Percentiles rank a stretch among this genome's conserved stretches.
These are phyloP conservation scores for Tenualosa thibaudeaui DNA, from an alignment of 2,797 vertebrate genomes.

Conservation along the genomic window DNA sequence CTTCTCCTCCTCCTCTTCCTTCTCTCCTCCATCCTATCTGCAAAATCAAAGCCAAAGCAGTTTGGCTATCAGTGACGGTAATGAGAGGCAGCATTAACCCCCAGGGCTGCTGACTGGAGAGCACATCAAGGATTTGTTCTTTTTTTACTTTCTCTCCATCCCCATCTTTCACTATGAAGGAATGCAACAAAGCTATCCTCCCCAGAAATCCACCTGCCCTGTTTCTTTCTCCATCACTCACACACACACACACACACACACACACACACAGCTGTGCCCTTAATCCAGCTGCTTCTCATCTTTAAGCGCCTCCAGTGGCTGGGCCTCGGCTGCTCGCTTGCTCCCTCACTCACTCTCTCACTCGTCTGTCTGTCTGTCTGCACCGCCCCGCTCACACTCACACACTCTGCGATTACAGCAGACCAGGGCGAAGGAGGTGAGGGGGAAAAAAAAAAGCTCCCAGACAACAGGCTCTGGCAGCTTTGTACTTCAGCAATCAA, in stretches of 20 bases:
- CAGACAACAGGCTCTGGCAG: slow-evolving; percentile 87
- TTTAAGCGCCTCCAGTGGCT: slow-evolving; percentile 79
- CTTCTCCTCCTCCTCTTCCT: not conserved
- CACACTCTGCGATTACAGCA: slow-evolving; percentile 77
- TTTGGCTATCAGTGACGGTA: slow-evolving; percentile 1
- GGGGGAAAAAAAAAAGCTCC: slow-evolving; percentile 53
- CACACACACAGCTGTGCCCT: slow-evolving; percentile 78
- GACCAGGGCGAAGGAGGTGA: slow-evolving; percentile 62
- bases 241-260: slow-evolving; percentile 15
- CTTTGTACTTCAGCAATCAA: slow-evolving; percentile 92
- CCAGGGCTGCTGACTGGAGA: slow-evolving; percentile 4
- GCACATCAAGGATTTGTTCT: not conserved
- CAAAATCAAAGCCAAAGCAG: not conserved
- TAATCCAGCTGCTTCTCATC: slow-evolving; percentile 86
- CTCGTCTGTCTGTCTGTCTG: not conserved
- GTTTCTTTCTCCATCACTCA: not conserved
- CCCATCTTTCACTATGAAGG: slow-evolving; percentile 55
- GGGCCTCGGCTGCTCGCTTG: slow-evolving; percentile 72
- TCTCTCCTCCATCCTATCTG: not conserved
- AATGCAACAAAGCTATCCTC: slow-evolving; percentile 72
- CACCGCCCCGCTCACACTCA: slow-evolving; percentile 44
- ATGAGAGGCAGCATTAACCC: not conserved
- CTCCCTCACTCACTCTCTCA: not conserved
- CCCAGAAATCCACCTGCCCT: slow-evolving; percentile 63
- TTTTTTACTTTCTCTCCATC: not conserved